Evolutionary conservation across 2,113 vertebrate genomes (phyloP).

Genomic region (Ochotona curzoniae): DNA sequence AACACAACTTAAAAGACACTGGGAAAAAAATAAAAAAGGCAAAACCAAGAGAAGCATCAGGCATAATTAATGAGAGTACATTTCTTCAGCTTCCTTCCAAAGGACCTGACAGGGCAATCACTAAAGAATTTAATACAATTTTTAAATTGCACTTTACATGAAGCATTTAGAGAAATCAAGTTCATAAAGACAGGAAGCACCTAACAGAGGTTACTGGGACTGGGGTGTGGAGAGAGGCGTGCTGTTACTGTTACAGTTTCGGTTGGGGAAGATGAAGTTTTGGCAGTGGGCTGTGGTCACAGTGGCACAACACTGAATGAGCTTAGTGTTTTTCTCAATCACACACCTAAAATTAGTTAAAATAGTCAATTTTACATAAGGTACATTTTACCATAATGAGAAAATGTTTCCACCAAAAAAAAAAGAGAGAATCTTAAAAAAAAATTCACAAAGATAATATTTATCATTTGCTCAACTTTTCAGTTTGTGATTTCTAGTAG

Average conservation of each 20-base stretch:
- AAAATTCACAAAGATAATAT: background rate
- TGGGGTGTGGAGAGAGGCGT: background rate
- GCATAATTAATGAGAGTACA: background rate
- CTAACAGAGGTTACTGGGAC: background rate
- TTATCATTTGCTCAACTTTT: conserved; percentile 12
- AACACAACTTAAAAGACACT: background rate
- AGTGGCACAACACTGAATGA: background rate
- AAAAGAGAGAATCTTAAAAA: background rate
- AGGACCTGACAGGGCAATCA: background rate
- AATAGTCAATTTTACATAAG: background rate
- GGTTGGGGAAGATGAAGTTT: background rate
- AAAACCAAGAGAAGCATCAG: background rate
- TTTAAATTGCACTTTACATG: background rate
- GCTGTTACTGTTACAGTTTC: background rate
- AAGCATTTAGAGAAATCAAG: background rate
- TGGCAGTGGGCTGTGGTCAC: background rate
- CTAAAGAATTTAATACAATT: conserved; percentile 1
- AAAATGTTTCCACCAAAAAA: background rate
- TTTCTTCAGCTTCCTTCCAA: conserved; percentile 35
- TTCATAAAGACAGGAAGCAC: background rate
- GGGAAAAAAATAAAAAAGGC: background rate
- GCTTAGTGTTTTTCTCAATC: background rate
- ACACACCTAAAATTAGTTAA: background rate
- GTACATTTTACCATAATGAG: background rate
- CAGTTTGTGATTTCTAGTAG: background rate